Percentiles rank a stretch among this genome's conserved stretches.
These are phyloP conservation scores for Hartigia nigra DNA, from an alignment of 2,888 invertebrate genomes.

Conservation along the genomic window DNA sequence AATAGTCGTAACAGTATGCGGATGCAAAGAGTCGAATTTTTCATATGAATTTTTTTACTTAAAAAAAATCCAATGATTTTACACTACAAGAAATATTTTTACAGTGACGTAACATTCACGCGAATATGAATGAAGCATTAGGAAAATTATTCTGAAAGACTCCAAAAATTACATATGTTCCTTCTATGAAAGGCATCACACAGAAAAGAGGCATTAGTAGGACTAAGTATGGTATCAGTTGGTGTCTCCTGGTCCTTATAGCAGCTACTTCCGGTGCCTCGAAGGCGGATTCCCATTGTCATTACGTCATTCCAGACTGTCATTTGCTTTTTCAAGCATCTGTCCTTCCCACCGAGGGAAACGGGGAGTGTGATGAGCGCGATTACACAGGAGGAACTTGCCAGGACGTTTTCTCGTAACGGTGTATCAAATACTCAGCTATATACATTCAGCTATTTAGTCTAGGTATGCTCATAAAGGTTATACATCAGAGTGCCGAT, in stretches of 20 bases:
- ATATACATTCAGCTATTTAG: not conserved
- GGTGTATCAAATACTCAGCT: not conserved
- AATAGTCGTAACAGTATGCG: not conserved
- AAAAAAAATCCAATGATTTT: not conserved
- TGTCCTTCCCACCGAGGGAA: conserved; percentile 36
- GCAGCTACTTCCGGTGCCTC: conserved; percentile 42
- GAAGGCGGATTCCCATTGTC: conserved; percentile 41
- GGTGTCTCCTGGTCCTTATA: conserved; percentile 7
- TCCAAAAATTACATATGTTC: not conserved
- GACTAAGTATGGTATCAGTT: conserved; percentile 1
- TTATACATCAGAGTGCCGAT: not conserved
- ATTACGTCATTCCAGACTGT: conserved; percentile 30
- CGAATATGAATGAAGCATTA: not conserved
- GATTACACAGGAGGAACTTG: not conserved
- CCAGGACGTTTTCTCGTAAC: not conserved
- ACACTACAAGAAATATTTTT: not conserved
- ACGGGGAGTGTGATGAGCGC: conserved; percentile 22
- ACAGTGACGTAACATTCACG: not conserved
- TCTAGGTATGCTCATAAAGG: not conserved
- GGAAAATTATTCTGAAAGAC: not conserved
- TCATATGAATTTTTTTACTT: not conserved
- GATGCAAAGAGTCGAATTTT: not conserved
- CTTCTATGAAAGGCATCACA: not conserved
- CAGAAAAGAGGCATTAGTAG: conserved; percentile 2
- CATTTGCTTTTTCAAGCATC: conserved; percentile 45